phyloP scores from a whole-genome alignment of 2,797 vertebrate species.

The Glyptemys insculpta region DNA sequence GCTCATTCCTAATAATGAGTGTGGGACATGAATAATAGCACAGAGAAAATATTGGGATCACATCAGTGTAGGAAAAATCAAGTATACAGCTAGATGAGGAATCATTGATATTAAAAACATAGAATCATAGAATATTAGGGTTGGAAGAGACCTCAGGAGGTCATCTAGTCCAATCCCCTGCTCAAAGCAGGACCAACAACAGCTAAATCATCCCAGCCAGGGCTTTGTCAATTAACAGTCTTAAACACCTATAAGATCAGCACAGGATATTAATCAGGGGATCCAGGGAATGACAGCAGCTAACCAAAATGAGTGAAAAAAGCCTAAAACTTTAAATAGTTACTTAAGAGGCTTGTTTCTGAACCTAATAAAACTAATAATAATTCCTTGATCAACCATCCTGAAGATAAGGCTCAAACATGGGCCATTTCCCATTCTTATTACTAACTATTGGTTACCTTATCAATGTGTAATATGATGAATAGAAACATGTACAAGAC shows the following conservation, averaged over 20 bases:
- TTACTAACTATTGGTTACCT: background rate
- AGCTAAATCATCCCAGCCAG: too few species aligned
- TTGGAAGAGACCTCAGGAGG: too few species aligned
- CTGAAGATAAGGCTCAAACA: background rate
- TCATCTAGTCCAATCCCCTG: too few species aligned
- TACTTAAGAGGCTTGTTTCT: conserved; percentile 33
- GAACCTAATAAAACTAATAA: background rate
- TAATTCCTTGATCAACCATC: background rate
- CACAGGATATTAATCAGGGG: background rate
- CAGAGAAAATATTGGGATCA: background rate
- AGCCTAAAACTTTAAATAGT: background rate
- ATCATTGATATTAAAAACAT: background rate
- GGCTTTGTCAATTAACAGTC: background rate
- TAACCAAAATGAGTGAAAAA: background rate
- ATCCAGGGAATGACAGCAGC: background rate
- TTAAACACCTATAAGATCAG: background rate
- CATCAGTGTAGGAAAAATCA: background rate
- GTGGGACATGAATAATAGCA: background rate
- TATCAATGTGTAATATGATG: background rate
- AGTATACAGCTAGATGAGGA: background rate
- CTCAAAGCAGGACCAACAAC: too few species aligned
- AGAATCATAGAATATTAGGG: background rate
- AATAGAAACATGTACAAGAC: background rate
- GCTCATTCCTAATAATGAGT: background rate
- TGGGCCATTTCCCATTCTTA: background rate